Conservation (phyloP, 2,797 vertebrate genomes). For the Danio choprae region DNA sequence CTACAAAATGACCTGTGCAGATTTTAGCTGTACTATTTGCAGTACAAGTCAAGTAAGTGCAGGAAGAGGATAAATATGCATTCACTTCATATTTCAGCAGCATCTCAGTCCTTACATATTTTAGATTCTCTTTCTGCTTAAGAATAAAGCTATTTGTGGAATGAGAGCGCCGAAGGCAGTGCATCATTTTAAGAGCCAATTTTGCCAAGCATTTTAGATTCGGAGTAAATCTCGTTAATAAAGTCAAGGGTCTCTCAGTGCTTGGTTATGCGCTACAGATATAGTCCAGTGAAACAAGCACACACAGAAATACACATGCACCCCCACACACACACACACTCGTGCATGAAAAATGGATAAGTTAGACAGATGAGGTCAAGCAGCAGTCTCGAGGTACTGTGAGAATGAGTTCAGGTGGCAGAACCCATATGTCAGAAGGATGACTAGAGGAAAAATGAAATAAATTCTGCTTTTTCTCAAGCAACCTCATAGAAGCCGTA, state of each 20-base stretch:
- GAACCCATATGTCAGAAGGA: conserved; percentile 33
- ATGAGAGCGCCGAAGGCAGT: conserved; percentile 8
- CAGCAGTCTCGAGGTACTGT: neutral
- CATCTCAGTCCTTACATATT: conserved; percentile 5
- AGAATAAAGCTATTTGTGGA: conserved; percentile 1
- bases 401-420: conserved; percentile 10
- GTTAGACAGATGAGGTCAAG: conserved; percentile 16
- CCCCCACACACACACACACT: neutral
- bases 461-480: conserved; percentile 21
- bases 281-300: conserved; percentile 26
- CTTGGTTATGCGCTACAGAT: conserved; percentile 14
- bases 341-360: neutral
- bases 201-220: conserved; percentile 8
- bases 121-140: neutral
- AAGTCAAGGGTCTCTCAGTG: conserved; percentile 15
- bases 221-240: conserved; percentile 29
- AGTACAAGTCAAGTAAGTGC: neutral
- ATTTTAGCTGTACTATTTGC: neutral
- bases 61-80: neutral
- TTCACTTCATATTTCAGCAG: neutral
- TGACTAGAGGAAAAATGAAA: conserved; percentile 24
- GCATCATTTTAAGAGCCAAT: conserved; percentile 26
- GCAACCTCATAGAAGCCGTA: neutral
- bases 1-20: neutral
- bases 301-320: neutral